Base-by-base conservation (phyloP, 2,797 vertebrate genomes). In the Darevskia nairensis region DNA sequence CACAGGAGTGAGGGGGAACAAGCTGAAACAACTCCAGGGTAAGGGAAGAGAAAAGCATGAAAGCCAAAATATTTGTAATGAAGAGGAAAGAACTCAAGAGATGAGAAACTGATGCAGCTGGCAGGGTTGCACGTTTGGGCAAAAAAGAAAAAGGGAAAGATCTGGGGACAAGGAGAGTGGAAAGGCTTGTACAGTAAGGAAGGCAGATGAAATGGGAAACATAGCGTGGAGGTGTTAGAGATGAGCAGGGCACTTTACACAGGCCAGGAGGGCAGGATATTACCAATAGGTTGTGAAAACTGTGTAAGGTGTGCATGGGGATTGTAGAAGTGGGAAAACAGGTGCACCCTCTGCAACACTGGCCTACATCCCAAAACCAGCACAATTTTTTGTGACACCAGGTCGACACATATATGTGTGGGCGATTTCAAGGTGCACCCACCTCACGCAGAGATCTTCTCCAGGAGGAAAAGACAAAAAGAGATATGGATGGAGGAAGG, bases 401-500 rank as follows among this genome's bases (percentile, higher is more conserved):
- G 41, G 64, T 13, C 32, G 39, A 69, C n/a, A 27, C 39, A 41
- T 32, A 4, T 9, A 44, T 55, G 71, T 15, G 29, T 23, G 4
- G 50, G 21, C 4, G 25, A 9, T 8, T 6, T 41, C 50, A 29
- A 75, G 83, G 50, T 29, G 25, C 23, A 32, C 9, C 50, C 50
- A 61, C 50, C n/a, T 55, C 71, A 39, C 23, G 8, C 50, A 29
- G 32, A 23, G 32, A 59, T 35, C 23, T n/a, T 23, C n/a, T 27
- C 55, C 9, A n/a, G 68, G 44, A 50, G 35, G 55, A 44, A 44
- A 44, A 69, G 75, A 72, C 46, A 21, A 74, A 81, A 35, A n/a
- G 23, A 66, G 39, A 59, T 32, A n/a, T 21, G 55, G 64, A 96
- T 94, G 93, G 96, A 93, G 90, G 92, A 41, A 85, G 59, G 29